Base-by-base conservation (phyloP, 35 echinoderm and acorn worm genomes). In the Lytechinus variegatus region DNA sequence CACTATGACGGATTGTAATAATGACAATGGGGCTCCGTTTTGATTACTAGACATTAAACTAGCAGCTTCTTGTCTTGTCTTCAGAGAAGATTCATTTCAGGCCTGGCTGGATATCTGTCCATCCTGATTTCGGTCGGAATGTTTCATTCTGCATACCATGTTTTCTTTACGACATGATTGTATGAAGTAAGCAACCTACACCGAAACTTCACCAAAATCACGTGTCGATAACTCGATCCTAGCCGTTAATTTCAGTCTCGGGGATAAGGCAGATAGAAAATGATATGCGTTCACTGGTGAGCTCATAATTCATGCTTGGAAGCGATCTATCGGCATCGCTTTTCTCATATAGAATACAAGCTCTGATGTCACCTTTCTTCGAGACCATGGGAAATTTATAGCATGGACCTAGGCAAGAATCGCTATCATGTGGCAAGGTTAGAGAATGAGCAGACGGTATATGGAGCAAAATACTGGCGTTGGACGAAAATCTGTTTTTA, bases 201-300 rank as follows among this genome's bases (percentile, higher is more conserved):
- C 88, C 88, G 88, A 90, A 90, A 90, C 88, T 21, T 90, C 88
- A 54, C 88, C 29, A 90, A 90, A 90, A 90, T 90, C 88, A 90
- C 88, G 88, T 90, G 88, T 90, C 88, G 88, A 90, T 90, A 90
- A 90, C 88, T 90, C 52, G 88, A 90, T 90, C 28, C 66, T 90
- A 90, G 29, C 88, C 88, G 52, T 54, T 90, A 90, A 44, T 54
- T 79, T 79, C 66, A 79, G 66, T 79, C 66, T 79, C 66, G 66
- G 66, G 66, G 66, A 79, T 79, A 79, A 79, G n/a, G 66, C 66
- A 79, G 66, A 79, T 79, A 79, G 66, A 79, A n/a, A 16, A 79
- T 79, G 66, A 79, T 79, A 79, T 24, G 66, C 66, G 66, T 79
- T 79, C 66, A 24, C 66, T 79, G 19, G 66, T 79, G 88, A 10